A percentile compares a stretch with the other conserved stretches of the same genome.
Evolutionary conservation across 2,797 vertebrate species (phyloP).

Genomic region (Coreius guichenoti): DNA sequence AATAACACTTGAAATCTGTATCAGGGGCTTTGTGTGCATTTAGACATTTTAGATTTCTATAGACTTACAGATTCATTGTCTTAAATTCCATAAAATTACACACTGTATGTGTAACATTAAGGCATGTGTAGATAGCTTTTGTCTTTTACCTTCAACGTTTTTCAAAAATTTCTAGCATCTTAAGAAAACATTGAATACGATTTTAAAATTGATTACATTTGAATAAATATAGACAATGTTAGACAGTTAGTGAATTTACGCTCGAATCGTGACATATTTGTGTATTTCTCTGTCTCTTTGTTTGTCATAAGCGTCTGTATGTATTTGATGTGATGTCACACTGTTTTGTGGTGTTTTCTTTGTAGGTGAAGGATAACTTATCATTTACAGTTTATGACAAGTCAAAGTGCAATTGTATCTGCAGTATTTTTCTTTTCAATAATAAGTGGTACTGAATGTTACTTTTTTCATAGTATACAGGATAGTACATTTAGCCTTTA

Average conservation of each 20-base stretch:
- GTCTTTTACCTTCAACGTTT: constrained; percentile 21
- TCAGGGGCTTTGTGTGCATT: constrained; percentile 27
- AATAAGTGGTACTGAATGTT: constrained; percentile 41
- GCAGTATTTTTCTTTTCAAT: constrained; percentile 49
- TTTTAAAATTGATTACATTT: constrained; percentile 2
- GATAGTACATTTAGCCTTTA: constrained; percentile 30
- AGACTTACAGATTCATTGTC: constrained; percentile 23
- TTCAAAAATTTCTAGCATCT: constrained; percentile 38
- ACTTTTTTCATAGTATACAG: constrained; percentile 20
- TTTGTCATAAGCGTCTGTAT: constrained; percentile 4
- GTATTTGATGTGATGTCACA: constrained; percentile 5
- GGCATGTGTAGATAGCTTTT: constrained; percentile 32
- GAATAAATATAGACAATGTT: constrained; percentile 4
- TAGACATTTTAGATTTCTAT: constrained; percentile 41
- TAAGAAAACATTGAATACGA: constrained; percentile 13
- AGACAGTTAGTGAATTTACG: background rate
- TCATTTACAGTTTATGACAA: constrained; percentile 6
- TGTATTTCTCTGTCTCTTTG: background rate
- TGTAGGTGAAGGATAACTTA: constrained; percentile 13
- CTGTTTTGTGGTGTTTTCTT: constrained; percentile 19
- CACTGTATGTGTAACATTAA: constrained; percentile 30
- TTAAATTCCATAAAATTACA: constrained; percentile 6
- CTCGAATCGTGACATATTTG: background rate
- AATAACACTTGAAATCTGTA: constrained; percentile 21
- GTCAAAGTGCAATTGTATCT: constrained; percentile 40